Conservation (phyloP, 2,888 invertebrate genomes). For the Rhimphoctona megacephalus region DNA sequence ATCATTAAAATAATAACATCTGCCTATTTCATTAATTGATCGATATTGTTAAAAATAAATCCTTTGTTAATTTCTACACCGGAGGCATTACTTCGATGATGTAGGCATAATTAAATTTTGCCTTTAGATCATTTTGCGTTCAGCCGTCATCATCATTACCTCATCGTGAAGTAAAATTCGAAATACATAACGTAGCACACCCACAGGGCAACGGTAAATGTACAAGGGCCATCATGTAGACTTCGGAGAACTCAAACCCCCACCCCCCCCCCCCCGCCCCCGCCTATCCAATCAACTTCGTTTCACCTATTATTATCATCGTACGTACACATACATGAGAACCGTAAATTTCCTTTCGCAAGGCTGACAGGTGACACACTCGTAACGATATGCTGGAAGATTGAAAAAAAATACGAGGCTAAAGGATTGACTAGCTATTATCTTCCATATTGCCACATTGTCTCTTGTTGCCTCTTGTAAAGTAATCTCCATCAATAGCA, state of each 20-base stretch:
- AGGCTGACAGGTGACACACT: conserved; percentile 32
- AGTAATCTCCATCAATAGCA: neutral
- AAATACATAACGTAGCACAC: neutral
- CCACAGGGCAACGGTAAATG: conserved; percentile 11
- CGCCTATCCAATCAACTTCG: conserved; percentile 42
- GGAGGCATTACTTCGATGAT: neutral
- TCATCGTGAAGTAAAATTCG: neutral
- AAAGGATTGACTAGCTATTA: neutral
- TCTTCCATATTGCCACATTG: neutral
- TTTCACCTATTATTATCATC: conserved; percentile 47
- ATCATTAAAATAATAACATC: too few relatives aligned
- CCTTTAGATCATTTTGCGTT: conserved; percentile 15
- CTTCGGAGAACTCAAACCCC: conserved; percentile 22
- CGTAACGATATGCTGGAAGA: conserved; percentile 30
- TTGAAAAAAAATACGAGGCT: conserved; percentile 12
- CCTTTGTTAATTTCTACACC: neutral
- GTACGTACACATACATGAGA: neutral
- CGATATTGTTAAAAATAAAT: neutral
- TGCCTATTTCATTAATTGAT: too few relatives aligned
- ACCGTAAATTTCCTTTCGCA: conserved; percentile 10
- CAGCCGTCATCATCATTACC: conserved; percentile 9
- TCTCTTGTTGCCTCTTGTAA: neutral
- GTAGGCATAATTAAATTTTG: neutral
- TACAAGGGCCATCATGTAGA: neutral
- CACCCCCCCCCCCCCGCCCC: neutral